These are phyloP conservation scores for Nasalis larvatus DNA, from an alignment of 2,113 vertebrate species.

Conservation along the genomic window DNA sequence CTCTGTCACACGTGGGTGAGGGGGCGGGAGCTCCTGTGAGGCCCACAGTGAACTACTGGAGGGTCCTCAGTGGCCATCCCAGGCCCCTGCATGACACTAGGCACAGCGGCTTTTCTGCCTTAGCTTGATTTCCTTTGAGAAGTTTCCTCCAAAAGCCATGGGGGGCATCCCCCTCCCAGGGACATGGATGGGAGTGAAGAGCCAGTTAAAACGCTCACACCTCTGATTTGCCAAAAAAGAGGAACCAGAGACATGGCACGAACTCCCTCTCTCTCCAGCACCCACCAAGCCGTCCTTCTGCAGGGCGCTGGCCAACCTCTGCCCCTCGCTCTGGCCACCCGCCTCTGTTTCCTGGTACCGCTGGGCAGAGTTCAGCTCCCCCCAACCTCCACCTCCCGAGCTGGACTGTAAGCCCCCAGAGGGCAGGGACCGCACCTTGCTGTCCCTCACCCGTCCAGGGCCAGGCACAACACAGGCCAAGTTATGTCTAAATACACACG, in stretches of 20 bases:
- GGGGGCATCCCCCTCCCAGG: too few relatives aligned
- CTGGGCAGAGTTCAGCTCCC: not conserved
- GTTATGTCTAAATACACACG: fast-evolving
- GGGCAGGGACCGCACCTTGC: fast-evolving
- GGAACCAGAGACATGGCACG: fast-evolving
- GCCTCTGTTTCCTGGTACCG: not conserved
- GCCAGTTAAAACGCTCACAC: fast-evolving
- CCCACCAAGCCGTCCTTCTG: not conserved
- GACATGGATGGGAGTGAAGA: fast-evolving
- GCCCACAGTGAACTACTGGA: not conserved
- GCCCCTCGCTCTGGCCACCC: fast-evolving
- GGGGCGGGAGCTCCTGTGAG: fast-evolving
- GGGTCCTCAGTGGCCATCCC: fast-evolving
- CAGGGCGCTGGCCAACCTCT: not conserved
- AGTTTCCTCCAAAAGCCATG: not conserved
- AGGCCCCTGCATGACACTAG: fast-evolving
- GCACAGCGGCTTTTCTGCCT: not conserved
- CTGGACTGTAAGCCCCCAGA: not conserved
- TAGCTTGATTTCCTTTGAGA: not conserved
- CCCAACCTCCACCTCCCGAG: fast-evolving
- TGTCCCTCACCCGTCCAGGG: not conserved
- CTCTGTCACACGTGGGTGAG: not conserved
- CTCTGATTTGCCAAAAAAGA: not conserved
- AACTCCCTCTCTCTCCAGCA: fast-evolving
- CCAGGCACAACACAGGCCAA: fast-evolving